These are phyloP conservation scores for Leucoraja erinaceus DNA, from an alignment of 2,113 vertebrate genomes.

Conservation along the genomic window DNA sequence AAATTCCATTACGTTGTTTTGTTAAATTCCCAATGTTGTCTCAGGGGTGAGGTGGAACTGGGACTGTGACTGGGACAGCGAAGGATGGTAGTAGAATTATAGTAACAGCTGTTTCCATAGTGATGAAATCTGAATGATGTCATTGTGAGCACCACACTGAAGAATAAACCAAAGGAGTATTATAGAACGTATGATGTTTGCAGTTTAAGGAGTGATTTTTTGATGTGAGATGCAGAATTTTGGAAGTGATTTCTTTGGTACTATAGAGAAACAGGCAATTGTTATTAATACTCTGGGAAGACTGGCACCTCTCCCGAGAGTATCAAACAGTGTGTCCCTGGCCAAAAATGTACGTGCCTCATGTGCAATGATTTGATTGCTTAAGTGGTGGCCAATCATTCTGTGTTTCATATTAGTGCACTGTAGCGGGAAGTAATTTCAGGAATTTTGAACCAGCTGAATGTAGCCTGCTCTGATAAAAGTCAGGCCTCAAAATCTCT, in stretches of 20 bases:
- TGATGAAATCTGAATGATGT: conserved; percentile 3
- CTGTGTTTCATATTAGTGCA: no score
- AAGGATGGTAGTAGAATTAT: background rate
- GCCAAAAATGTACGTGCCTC: no score
- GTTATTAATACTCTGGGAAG: background rate
- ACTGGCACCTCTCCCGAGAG: background rate
- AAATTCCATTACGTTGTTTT: conserved; percentile 28
- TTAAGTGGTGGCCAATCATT: no score
- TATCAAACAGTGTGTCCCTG: background rate
- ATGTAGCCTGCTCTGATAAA: no score
- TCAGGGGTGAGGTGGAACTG: background rate
- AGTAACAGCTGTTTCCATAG: conserved; percentile 5
- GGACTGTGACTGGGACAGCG: no score
- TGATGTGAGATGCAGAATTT: background rate
- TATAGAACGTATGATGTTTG: background rate
- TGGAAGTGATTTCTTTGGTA: background rate
- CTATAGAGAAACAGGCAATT: background rate
- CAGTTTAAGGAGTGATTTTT: background rate
- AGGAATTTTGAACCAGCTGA: no score
- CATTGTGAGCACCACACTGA: background rate
- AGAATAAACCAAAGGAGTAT: background rate
- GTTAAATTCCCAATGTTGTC: background rate
- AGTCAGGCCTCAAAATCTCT: no score
- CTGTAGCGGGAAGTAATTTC: no score
- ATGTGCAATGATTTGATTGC: no score